Evolutionary conservation across 1,140 invertebrate species (phyloP), one percentile per base, ranked within the genome.

Genomic region (Heliconius hewitsoni): DNA sequence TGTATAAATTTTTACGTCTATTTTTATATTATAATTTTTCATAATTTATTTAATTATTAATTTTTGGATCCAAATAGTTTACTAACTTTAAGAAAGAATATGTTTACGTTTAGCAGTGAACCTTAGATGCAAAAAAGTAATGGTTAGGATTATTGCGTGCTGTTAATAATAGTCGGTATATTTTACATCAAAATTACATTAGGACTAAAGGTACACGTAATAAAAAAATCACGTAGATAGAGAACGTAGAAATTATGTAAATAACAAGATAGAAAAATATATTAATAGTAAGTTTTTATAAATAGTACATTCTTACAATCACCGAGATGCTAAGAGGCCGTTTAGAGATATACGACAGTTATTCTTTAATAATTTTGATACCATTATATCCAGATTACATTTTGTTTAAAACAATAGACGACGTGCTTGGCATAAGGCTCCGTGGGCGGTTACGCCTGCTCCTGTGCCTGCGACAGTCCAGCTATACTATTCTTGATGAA

Each of bases 391-490:
- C 78, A 78, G 81, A 82, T 80, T 81, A 85, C 80, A 87, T 88
- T 88, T 89, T 87, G 86, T 84, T 82, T 86, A 83, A 89, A 89
- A 89, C 85, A 90, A 89, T 87, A 84, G 87, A 79, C 84, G 83
- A 90, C 86, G 87, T 90, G 87, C 80, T 60, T 80, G 39, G 85
- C 85, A 88, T 87, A 74, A 42, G 27, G 34, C 60, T 27, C 30
- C 42, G 50, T 8, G 46, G 70, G 73, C 80, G 34, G 78, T 60
- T 60, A 60, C n/a, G 57, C 23, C 57, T 60, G 57, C 57, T 8
- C n/a, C 77, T 66, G 76, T 79, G 81, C 70, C 79, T 71, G 82
- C 80, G 83, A 87, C 85, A 82, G 73, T 75, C 81, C 79, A 81
- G 82, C 16, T 37, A 42, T 23, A 34, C 74, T 19, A 76, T 76